Evolutionary conservation across 2,113 vertebrate genomes (phyloP).

Genomic region (Tachysurus vachellii): DNA sequence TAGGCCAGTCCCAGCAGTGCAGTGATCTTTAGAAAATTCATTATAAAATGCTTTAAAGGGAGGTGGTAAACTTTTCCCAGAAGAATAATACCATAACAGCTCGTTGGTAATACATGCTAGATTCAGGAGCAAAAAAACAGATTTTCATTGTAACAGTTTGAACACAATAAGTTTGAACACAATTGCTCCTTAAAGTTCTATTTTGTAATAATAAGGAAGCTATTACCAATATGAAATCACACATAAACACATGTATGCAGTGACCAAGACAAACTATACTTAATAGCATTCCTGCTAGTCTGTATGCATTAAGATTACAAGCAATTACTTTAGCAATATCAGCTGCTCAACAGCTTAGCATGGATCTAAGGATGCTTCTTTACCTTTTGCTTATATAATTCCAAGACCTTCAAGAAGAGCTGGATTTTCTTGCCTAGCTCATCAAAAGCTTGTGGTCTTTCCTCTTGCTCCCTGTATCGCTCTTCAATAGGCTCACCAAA

Average conservation of each 20-base stretch:
- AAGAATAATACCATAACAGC: slow-evolving; percentile 8
- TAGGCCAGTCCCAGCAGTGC: slow-evolving; percentile 40
- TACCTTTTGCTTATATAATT: slow-evolving; percentile 91
- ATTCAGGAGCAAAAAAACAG: neutral
- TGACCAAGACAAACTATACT: neutral
- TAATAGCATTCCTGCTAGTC: neutral
- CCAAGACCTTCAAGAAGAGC: slow-evolving; percentile 87
- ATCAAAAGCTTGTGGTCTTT: slow-evolving; percentile 89
- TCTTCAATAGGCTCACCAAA: slow-evolving; percentile 89
- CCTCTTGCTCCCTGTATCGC: slow-evolving; percentile 85
- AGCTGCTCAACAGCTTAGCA: neutral
- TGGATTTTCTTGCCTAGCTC: slow-evolving; percentile 92
- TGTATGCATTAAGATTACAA: neutral
- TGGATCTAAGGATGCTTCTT: neutral
- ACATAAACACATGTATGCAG: neutral
- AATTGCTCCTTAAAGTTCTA: neutral
- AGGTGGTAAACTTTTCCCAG: neutral
- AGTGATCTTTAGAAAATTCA: slow-evolving; percentile 24
- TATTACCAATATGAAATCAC: neutral
- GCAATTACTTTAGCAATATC: neutral
- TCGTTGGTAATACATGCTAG: neutral
- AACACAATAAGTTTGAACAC: neutral
- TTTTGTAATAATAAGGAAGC: neutral
- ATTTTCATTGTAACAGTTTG: too few species aligned
- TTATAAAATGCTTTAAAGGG: slow-evolving; percentile 24